These are phyloP conservation scores for Eubucco bourcierii DNA, from an alignment of 2,113 vertebrate genomes.

Conservation along the genomic window DNA sequence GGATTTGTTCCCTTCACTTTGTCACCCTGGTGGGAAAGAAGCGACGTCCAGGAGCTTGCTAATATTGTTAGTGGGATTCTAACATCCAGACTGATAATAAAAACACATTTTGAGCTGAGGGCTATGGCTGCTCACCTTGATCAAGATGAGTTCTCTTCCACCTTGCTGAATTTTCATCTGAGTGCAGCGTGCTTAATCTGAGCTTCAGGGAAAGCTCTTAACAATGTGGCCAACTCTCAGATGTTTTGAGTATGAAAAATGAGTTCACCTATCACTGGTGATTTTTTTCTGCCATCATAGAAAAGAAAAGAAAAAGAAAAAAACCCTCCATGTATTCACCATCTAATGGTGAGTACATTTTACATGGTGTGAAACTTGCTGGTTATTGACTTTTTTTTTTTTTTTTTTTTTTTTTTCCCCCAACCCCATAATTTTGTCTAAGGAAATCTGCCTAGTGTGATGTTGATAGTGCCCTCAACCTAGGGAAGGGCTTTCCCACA, in stretches of 20 bases:
- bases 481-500: background rate
- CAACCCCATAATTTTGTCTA: background rate
- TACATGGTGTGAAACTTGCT: background rate
- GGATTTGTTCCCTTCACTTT: background rate
- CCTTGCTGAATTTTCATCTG: constrained; percentile 52
- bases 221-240: background rate
- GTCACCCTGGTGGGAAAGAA: background rate
- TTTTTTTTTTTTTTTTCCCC: background rate
- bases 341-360: background rate
- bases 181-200: constrained; percentile 15
- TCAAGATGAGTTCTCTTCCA: constrained; percentile 41
- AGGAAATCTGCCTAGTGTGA: background rate
- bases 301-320: background rate
- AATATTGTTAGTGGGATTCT: background rate
- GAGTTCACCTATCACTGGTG: background rate
- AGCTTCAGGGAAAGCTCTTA: constrained; percentile 32
- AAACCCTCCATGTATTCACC: background rate
- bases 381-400: background rate
- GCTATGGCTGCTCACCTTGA: constrained; percentile 57
- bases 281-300: background rate
- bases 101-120: constrained; percentile 40
- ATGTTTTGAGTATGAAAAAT: background rate
- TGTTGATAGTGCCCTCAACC: background rate
- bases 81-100: constrained; percentile 7
- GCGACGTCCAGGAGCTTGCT: background rate